These are phyloP conservation scores for Odontamblyopus rebecca DNA, from an alignment of 2,797 vertebrate genomes.

Conservation along the genomic window DNA sequence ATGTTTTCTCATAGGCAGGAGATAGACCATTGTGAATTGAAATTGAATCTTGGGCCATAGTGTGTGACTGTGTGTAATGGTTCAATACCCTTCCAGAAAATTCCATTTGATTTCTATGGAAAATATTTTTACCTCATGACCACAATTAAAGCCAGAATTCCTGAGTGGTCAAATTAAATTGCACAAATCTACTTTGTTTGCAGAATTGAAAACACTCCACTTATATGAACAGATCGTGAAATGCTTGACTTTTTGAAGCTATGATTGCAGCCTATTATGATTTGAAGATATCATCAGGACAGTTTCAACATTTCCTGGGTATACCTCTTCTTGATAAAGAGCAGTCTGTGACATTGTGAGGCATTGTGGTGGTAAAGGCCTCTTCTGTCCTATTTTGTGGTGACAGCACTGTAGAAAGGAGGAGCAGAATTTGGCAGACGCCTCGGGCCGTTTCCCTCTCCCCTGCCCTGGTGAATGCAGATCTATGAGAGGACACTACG, in stretches of 20 bases:
- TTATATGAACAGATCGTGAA: constrained; percentile 11
- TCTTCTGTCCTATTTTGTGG: constrained; percentile 50
- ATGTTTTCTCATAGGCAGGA: constrained; percentile 5
- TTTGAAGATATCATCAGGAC: constrained; percentile 12
- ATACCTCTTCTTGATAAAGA: constrained; percentile 44
- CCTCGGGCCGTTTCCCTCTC: constrained; percentile 40
- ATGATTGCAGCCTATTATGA: not conserved
- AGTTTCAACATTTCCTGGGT: constrained; percentile 31
- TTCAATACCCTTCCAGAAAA: constrained; percentile 28
- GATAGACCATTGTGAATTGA: not conserved
- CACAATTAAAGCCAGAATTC: constrained; percentile 36
- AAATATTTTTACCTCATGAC: constrained; percentile 18
- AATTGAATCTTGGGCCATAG: constrained; percentile 1
- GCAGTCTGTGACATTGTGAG: constrained; percentile 40
- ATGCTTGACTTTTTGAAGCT: not conserved
- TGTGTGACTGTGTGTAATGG: not conserved
- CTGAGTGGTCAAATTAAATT: constrained; percentile 30
- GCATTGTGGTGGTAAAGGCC: constrained; percentile 35
- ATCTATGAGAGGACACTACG: constrained; percentile 52
- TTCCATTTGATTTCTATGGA: constrained; percentile 24
- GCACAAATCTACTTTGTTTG: constrained; percentile 10
- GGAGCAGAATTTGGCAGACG: constrained; percentile 51
- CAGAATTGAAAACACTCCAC: constrained; percentile 12
- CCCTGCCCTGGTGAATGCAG: constrained; percentile 57
- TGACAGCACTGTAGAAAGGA: constrained; percentile 33